Evolutionary conservation across 2,888 invertebrate species (phyloP).

Genomic region (Phyllotreta cruciferae): DNA sequence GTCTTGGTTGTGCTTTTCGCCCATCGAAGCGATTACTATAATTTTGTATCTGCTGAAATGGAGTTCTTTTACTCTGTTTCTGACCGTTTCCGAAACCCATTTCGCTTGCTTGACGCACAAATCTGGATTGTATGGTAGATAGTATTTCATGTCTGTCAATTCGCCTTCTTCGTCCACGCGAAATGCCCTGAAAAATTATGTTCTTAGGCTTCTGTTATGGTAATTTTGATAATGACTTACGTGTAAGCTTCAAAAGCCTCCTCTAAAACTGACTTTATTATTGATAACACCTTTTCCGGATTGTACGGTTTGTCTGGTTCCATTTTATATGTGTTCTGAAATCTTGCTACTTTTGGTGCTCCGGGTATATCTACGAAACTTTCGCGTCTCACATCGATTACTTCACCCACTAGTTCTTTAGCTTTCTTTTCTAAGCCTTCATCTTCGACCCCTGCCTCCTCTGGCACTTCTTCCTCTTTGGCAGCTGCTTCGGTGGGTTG

Average conservation of each 20-base stretch:
- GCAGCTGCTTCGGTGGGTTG: too few species aligned
- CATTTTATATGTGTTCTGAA: conserved; percentile 72
- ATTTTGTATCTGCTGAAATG: conserved; percentile 77
- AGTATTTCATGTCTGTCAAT: background rate
- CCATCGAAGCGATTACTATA: conserved; percentile 69
- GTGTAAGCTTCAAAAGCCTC: conserved; percentile 66
- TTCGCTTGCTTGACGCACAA: conserved; percentile 66
- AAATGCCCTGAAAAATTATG: background rate
- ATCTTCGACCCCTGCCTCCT: background rate
- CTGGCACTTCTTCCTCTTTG: background rate
- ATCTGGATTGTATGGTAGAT: conserved; percentile 63
- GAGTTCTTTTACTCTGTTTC: conserved; percentile 69
- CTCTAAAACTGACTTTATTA: conserved; percentile 66
- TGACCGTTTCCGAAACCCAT: conserved; percentile 67
- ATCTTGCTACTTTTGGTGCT: conserved; percentile 55
- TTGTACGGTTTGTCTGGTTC: conserved; percentile 70
- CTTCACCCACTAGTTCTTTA: conserved; percentile 25
- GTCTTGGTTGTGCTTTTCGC: conserved; percentile 73
- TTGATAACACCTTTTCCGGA: conserved; percentile 66
- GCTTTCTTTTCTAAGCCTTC: background rate
- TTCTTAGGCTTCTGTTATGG: background rate
- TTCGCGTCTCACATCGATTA: conserved; percentile 27
- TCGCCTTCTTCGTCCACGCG: conserved; percentile 1
- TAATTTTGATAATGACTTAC: conserved; percentile 51
- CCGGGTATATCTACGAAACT: conserved; percentile 9